Conservation (phyloP, 2,888 invertebrate species). For the Caenorhabditis plicata region DNA sequence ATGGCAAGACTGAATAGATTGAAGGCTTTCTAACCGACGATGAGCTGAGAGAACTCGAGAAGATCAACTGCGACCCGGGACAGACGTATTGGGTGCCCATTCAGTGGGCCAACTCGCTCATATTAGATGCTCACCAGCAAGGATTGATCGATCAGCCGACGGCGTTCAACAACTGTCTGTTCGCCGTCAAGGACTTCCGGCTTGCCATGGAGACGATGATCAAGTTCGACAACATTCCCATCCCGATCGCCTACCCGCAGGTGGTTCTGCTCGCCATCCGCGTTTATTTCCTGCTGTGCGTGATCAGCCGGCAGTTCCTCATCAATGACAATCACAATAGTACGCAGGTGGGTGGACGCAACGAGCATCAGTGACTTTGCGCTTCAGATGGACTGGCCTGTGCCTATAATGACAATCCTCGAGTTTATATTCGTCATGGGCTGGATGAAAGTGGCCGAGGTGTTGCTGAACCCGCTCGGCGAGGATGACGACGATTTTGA, state of each 20-base stretch:
- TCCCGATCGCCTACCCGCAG: conserved; percentile 47
- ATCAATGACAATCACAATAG: no score
- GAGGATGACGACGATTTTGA: conserved; percentile 64
- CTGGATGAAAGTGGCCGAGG: conserved; percentile 56
- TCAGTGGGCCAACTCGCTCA: conserved; percentile 50
- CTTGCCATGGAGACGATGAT: conserved; percentile 36
- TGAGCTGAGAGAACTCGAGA: conserved; percentile 39
- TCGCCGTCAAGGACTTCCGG: conserved; percentile 45
- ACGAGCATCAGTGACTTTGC: no score
- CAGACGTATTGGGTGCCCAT: conserved; percentile 61
- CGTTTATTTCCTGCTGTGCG: conserved; percentile 43
- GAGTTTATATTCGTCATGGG: conserved; percentile 41
- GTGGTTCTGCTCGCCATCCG: conserved; percentile 49
- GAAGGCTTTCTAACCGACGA: conserved; percentile 27
- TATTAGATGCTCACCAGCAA: conserved; percentile 13
- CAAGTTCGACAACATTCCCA: conserved; percentile 47
- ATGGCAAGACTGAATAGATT: no score
- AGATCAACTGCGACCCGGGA: conserved; percentile 23
- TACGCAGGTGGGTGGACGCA: no score
- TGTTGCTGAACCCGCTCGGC: conserved; percentile 60
- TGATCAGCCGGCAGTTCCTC: conserved; percentile 44
- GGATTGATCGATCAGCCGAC: conserved; percentile 26
- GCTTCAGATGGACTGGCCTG: conserved; percentile 33
- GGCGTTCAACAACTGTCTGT: conserved; percentile 17
- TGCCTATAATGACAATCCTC: conserved; percentile 51